Conservation (phyloP, 2,888 invertebrate genomes). For the Lithophane socia region DNA sequence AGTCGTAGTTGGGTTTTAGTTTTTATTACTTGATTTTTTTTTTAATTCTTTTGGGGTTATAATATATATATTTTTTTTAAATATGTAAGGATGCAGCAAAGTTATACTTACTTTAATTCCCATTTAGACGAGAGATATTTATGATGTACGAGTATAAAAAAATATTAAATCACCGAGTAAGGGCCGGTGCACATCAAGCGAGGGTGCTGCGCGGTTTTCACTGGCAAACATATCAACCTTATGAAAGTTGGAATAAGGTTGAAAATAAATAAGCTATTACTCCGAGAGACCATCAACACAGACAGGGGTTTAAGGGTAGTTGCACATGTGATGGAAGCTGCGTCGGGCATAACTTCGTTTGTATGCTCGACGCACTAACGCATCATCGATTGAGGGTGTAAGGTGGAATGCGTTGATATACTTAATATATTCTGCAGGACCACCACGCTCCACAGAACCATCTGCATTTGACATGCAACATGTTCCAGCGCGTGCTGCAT, state of each 20-base stretch:
- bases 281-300: not conserved
- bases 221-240: not conserved
- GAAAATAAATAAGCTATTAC: not conserved
- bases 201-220: not conserved
- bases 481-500: not conserved
- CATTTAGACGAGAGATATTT: not conserved
- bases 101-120: not conserved
- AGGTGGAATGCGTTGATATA: not conserved
- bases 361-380: not conserved
- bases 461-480: too few relatives aligned
- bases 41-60: too few relatives aligned
- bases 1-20: too few relatives aligned
- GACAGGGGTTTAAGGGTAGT: not conserved
- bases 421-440: not conserved
- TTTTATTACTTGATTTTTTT: too few relatives aligned
- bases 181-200: not conserved
- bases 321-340: not conserved
- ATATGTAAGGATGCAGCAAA: not conserved
- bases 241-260: not conserved
- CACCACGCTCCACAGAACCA: not conserved
- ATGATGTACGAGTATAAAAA: not conserved
- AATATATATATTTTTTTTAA: too few relatives aligned
- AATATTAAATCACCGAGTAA: not conserved
- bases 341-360: not conserved
- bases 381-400: not conserved